Base-by-base conservation (phyloP, 2,113 vertebrate genomes). In the Laticauda laticaudata region DNA sequence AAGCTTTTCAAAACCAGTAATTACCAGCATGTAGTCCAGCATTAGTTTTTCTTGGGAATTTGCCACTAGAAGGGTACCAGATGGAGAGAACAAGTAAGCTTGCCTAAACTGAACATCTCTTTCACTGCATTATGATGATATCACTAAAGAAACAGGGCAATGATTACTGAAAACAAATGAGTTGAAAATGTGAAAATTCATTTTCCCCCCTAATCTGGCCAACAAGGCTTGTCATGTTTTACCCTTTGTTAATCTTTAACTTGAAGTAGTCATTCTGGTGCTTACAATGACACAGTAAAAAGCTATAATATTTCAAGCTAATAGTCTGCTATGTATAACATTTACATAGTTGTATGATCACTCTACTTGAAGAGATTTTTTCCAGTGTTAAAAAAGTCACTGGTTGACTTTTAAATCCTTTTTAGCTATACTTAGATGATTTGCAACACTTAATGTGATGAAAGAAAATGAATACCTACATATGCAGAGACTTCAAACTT, bases 291-390 rank as follows among this genome's bases (percentile, higher is more conserved):
- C 59, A 92, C 1, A 10, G 91, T 61, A 90, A 92, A 95, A 92
- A 61, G 26, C 43, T 39, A 45, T 45, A 94, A 45, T 59, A 95
- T 95, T 93, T 95, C 81, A 92, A 87, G 90, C 29, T 93, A 92
- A 90, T 93, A 95, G 24, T 93, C 91, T 92, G 94, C 90, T 94
- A 56, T 95, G 95, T 95, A 95, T 90, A 96, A 94, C 94, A 90
- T 90, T 0, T 43, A 0, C 87, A 94, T 94, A 95, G 94, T 55
- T 92, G 87, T 91, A 95, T 87, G 48, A n/a, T 95, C 92, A 55
- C 59, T 92, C 91, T 45, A 51, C 86, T 81, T 43, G 5, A 9
- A n/a, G 61, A 90, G 59, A 69, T 64, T 88, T 91, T 95, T 92
- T 94, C 86, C 94, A 96, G 94, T 34, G 92, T 5, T 87, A 69